Base-by-base conservation (phyloP, 2,888 invertebrate species). In the Toxonevra muliebris region DNA sequence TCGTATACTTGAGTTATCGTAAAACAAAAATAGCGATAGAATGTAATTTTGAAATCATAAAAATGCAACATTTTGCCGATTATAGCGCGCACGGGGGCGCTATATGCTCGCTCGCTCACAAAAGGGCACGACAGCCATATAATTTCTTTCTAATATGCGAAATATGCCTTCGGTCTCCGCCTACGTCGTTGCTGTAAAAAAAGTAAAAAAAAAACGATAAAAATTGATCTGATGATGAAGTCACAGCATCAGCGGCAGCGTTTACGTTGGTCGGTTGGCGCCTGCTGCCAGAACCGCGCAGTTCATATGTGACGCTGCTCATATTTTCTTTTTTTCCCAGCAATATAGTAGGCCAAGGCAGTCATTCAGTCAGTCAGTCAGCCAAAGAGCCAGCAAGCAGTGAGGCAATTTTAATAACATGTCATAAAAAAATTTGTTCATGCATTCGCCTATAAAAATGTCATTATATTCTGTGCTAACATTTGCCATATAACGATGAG, bases 1-100 rank as follows among this genome's bases (percentile, higher is more conserved):
- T 65, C 43, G 41, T 42, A n/a, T n/a, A n/a, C n/a, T 45, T 42
- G 57, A 55, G 57, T 20, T 55, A 59, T 48, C 54, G 54, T 63
- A 66, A 66, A 65, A 70, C 73, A 72, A 75, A 76, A 75, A 76
- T 75, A 78, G 76, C 78, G 77, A 81, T 80, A 81, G 80, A 81
- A 81, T 79, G 80, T 81, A 77, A 82, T 80, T 81, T 82, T 77
- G 78, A 73, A 71, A 73, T 69, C 79, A 80, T 80, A 79, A 80
- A 80, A 79, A 78, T 80, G 76, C 77, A 79, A 76, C 77, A 74
- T 75, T 75, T 76, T 72, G 71, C 74, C 73, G 68, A 73, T 71
- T 73, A 70, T 30, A 30, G 30, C 65, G 66, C 66, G 61, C 66
- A 69, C 66, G 63, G 41, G 20, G 41, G 20, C 55, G 48, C 50